Conservation (phyloP, 2,888 invertebrate species). For the Synergus itoensis region DNA sequence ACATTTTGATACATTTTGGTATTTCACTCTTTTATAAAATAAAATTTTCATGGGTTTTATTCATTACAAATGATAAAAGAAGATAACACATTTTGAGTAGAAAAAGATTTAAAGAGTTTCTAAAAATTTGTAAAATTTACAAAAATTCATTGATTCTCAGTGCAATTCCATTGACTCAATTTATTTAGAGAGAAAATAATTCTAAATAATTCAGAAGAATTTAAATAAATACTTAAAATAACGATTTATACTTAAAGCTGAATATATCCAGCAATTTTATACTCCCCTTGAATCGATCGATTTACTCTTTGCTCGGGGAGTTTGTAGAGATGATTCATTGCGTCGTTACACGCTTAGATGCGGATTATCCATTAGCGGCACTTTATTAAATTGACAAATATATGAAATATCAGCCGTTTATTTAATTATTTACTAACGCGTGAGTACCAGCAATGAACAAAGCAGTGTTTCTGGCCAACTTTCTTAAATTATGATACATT, state of each 20-base stretch:
- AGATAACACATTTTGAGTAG: no score
- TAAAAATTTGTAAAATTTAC: no score
- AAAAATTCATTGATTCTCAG: no score
- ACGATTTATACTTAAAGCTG: neutral
- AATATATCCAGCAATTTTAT: neutral
- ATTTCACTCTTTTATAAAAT: neutral
- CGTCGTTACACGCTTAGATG: constrained; percentile 48
- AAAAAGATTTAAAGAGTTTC: no score
- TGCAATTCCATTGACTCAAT: no score
- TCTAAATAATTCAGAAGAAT: no score
- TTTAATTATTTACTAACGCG: constrained; percentile 46
- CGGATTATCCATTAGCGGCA: constrained; percentile 68
- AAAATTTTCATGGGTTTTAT: no score
- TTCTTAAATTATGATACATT: constrained; percentile 27
- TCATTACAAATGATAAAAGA: no score
- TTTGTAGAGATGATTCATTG: constrained; percentile 62
- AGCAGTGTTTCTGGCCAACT: constrained; percentile 15
- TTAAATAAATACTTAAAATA: no score
- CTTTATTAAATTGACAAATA: constrained; percentile 72
- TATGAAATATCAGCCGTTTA: constrained; percentile 71
- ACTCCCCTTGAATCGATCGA: constrained; percentile 30
- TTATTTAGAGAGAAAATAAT: no score
- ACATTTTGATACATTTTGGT: neutral
- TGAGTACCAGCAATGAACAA: constrained; percentile 32
- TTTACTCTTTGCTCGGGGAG: constrained; percentile 43